These are phyloP conservation scores for Phyllostomus hastatus DNA, from an alignment of 2,113 vertebrate species.

Conservation along the genomic window DNA sequence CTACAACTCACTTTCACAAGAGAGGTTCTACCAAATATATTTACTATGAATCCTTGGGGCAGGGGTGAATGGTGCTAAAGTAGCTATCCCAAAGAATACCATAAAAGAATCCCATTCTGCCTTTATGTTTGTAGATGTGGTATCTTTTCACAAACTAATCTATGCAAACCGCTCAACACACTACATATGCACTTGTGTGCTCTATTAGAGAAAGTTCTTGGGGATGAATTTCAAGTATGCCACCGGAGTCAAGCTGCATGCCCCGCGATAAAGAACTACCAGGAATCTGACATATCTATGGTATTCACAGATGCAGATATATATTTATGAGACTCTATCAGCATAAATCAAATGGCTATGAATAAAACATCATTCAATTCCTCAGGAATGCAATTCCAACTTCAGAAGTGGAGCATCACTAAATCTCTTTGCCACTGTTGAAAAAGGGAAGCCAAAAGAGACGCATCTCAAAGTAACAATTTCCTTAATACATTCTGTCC, in stretches of 20 bases:
- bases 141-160: background rate
- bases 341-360: background rate
- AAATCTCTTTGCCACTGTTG: background rate
- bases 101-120: background rate
- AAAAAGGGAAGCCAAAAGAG: background rate
- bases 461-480: background rate
- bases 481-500: background rate
- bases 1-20: background rate
- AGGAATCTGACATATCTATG: background rate
- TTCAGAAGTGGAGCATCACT: background rate
- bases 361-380: slow-evolving; percentile 44
- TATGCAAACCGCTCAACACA: background rate
- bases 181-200: background rate
- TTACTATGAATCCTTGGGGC: background rate
- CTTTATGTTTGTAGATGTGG: background rate
- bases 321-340: slow-evolving; percentile 7
- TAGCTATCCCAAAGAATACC: background rate
- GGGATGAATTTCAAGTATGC: slow-evolving; percentile 9
- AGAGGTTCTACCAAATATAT: background rate
- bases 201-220: background rate
- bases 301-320: background rate
- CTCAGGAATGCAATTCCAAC: background rate
- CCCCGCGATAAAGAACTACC: background rate
- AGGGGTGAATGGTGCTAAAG: background rate
- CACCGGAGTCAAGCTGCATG: background rate